Percentiles rank a stretch among this genome's conserved stretches.
Evolutionary conservation across 2,888 invertebrate species (phyloP).

Genomic region (Parthenolecanium corni): DNA sequence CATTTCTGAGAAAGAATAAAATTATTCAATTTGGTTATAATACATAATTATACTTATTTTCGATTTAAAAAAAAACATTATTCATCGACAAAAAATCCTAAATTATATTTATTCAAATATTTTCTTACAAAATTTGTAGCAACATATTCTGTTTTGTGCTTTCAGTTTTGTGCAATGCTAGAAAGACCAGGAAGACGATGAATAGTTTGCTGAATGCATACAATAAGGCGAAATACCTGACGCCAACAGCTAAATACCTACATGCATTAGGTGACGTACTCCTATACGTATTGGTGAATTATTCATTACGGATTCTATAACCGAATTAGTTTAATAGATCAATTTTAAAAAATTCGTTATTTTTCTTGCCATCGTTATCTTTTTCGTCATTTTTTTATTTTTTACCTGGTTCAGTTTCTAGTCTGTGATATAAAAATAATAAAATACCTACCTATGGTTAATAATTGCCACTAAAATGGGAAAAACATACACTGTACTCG

Average conservation of each 20-base stretch:
- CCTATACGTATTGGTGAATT: conserved; percentile 26
- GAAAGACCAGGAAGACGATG: conserved; percentile 22
- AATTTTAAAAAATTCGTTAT: too few species aligned
- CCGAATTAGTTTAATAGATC: conserved; percentile 5
- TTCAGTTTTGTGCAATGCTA: conserved; percentile 26
- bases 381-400: not conserved
- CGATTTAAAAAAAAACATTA: too few species aligned
- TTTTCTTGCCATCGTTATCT: not conserved
- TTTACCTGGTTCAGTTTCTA: not conserved
- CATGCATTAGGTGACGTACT: conserved; percentile 26
- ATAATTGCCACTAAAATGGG: conserved; percentile 6
- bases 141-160: too few species aligned
- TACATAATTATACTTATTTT: too few species aligned
- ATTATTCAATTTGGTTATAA: too few species aligned
- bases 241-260: conserved; percentile 28
- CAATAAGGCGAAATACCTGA: conserved; percentile 27
- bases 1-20: too few species aligned
- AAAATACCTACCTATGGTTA: not conserved
- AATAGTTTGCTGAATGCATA: conserved; percentile 28
- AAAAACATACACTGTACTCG: conserved; percentile 1
- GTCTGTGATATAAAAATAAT: conserved; percentile 19
- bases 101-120: too few species aligned
- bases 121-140: too few species aligned
- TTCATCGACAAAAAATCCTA: too few species aligned
- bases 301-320: conserved; percentile 26